Conservation (phyloP, 2,797 vertebrate species). For the Lates japonicus region DNA sequence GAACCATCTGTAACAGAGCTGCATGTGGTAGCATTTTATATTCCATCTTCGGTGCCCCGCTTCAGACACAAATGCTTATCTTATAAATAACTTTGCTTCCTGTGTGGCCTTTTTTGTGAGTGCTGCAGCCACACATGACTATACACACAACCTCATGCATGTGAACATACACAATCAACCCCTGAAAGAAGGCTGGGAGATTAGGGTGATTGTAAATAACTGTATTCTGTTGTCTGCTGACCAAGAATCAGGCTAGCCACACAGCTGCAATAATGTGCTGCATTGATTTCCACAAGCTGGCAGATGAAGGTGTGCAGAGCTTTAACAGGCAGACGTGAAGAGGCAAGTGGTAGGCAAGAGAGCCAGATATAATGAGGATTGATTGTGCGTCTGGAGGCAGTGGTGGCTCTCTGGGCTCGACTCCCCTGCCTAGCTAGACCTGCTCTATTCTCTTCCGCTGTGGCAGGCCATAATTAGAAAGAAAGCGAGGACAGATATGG, state of each 20-base stretch:
- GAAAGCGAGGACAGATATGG: conserved; percentile 71
- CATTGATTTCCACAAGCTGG: conserved; percentile 53
- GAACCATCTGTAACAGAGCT: conserved; percentile 69
- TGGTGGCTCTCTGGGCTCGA: conserved; percentile 71
- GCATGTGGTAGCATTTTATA: conserved; percentile 70
- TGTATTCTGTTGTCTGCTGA: conserved; percentile 29
- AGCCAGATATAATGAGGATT: conserved; percentile 79
- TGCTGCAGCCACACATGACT: conserved; percentile 1
- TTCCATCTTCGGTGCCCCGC: conserved; percentile 63
- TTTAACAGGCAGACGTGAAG: conserved; percentile 62
- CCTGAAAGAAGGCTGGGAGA: conserved; percentile 35
- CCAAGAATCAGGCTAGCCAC: conserved; percentile 43
- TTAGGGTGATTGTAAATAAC: conserved; percentile 58
- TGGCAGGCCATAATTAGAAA: conserved; percentile 85
- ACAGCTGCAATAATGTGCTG: conserved; percentile 42
- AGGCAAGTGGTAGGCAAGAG: conserved; percentile 53
- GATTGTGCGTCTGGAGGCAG: conserved; percentile 80
- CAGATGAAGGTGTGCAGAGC: conserved; percentile 48
- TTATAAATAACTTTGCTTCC: conserved; percentile 71
- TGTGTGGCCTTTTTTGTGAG: conserved; percentile 48
- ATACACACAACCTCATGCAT: background rate
- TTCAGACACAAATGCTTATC: conserved; percentile 69
- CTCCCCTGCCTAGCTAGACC: conserved; percentile 69
- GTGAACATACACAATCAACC: conserved; percentile 33
- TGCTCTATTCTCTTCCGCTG: conserved; percentile 67